phyloP scores from a whole-genome alignment of 2,113 vertebrate genomes.

The Cyphomyrus discorhynchus region DNA sequence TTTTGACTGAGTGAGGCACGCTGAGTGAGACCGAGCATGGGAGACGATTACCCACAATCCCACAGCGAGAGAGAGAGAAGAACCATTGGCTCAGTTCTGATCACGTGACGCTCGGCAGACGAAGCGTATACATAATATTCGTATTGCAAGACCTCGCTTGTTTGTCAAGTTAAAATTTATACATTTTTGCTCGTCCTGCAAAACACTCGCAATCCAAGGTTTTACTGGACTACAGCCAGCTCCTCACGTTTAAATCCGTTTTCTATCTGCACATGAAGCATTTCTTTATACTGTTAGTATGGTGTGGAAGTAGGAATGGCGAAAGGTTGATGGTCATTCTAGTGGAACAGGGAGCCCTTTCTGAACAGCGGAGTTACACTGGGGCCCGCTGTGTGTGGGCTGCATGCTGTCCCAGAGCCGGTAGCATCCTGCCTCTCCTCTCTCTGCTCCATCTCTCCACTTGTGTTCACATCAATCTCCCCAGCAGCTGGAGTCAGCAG shows the following conservation, averaged over 20 bases:
- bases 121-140: too few relatives aligned
- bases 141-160: too few relatives aligned
- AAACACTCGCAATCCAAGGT: too few relatives aligned
- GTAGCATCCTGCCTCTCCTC: neutral
- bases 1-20: too few relatives aligned
- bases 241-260: neutral
- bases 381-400: constrained; percentile 3
- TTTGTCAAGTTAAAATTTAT: too few relatives aligned
- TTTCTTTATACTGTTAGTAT: neutral
- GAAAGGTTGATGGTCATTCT: neutral
- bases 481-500: neutral
- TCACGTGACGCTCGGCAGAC: too few relatives aligned
- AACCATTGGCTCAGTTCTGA: too few relatives aligned
- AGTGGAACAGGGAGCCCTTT: neutral
- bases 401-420: neutral
- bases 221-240: neutral
- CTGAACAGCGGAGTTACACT: neutral
- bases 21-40: too few relatives aligned
- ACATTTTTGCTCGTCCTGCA: too few relatives aligned
- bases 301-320: neutral
- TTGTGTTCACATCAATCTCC: neutral
- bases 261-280: neutral
- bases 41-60: too few relatives aligned
- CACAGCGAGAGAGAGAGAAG: too few relatives aligned
- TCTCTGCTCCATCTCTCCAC: neutral